These are phyloP conservation scores for Aphelocoma coerulescens DNA, from an alignment of 2,113 vertebrate species.

Conservation along the genomic window DNA sequence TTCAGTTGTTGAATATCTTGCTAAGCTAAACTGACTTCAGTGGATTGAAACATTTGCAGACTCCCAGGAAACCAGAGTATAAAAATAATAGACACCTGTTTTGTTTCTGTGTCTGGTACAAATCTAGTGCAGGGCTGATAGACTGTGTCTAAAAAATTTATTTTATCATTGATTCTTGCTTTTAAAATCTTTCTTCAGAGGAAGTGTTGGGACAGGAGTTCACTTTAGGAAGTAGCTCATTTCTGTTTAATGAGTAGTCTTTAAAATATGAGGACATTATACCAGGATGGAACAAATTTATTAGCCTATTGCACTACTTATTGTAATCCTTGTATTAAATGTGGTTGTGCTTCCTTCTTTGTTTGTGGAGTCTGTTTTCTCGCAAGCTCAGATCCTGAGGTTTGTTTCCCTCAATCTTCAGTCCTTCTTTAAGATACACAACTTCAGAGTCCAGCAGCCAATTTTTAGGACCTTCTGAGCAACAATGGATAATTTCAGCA, in stretches of 20 bases:
- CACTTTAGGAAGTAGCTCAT: neutral
- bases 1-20: neutral
- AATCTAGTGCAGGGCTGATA: neutral
- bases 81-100: neutral
- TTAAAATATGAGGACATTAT: neutral
- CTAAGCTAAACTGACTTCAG: neutral
- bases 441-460: neutral
- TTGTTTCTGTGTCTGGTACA: neutral
- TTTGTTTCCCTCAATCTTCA: neutral
- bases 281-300: neutral
- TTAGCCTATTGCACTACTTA: neutral
- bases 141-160: neutral
- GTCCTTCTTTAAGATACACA: neutral
- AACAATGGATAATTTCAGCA: neutral
- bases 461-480: neutral
- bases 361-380: neutral
- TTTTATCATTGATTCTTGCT: neutral
- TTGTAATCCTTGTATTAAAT: neutral
- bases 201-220: neutral
- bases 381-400: neutral
- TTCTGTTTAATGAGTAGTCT: neutral
- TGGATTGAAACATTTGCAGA: neutral
- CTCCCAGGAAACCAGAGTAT: neutral
- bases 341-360: neutral
- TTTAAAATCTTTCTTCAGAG: neutral